Conservation (phyloP, 2,113 vertebrate species). For the Erythrocebus patas region DNA sequence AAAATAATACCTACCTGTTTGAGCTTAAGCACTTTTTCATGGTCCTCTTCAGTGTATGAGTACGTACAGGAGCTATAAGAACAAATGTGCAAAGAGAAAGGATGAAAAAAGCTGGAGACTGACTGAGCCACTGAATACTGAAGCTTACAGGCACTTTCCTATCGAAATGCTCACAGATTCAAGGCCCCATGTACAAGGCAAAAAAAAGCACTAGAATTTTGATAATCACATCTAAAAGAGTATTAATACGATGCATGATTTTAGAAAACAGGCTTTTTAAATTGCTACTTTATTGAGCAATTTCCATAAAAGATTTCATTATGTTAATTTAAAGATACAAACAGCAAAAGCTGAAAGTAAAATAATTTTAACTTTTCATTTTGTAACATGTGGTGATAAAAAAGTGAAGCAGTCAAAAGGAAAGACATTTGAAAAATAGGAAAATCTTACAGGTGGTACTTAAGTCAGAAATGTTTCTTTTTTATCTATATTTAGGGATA, state of each 20-base stretch:
- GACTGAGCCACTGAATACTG: not conserved
- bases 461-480: not conserved
- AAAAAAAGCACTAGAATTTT: not conserved
- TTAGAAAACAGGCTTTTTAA: not conserved
- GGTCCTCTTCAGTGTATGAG: not conserved
- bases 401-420: not conserved
- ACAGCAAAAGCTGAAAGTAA: slow-evolving; percentile 11
- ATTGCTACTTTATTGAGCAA: slow-evolving; percentile 1
- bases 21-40: not conserved
- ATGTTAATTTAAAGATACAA: not conserved
- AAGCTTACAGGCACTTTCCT: not conserved
- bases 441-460: not conserved
- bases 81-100: not conserved
- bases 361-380: not conserved
- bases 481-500: not conserved
- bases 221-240: not conserved
- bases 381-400: not conserved
- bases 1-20: not conserved
- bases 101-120: not conserved
- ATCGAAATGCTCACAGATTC: not conserved
- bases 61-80: not conserved
- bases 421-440: not conserved
- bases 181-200: not conserved
- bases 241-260: not conserved
- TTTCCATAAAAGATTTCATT: slow-evolving; percentile 5